These are phyloP conservation scores for Sebastes kiyomatsui DNA, from an alignment of 2,797 vertebrate species.

Conservation along the genomic window DNA sequence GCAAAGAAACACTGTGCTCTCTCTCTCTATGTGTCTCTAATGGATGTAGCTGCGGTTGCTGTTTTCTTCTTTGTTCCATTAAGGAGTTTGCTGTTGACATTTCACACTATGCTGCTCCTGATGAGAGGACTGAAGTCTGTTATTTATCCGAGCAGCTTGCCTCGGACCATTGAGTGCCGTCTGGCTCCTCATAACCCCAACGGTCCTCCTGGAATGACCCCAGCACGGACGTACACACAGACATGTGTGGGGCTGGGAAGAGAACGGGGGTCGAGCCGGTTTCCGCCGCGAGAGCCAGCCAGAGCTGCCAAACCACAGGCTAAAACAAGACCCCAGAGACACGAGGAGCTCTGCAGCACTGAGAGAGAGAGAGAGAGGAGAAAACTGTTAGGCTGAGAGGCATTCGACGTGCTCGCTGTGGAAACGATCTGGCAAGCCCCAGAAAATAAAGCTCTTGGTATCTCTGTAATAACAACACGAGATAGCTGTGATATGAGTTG, in stretches of 20 bases:
- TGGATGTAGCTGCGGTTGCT: slow-evolving; percentile 54
- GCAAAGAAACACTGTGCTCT: slow-evolving; percentile 48
- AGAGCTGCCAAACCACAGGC: slow-evolving; percentile 71
- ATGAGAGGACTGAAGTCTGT: slow-evolving; percentile 59
- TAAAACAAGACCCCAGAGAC: slow-evolving; percentile 75
- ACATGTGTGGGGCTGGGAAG: slow-evolving; percentile 51
- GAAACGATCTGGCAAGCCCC: slow-evolving; percentile 54
- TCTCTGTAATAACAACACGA: slow-evolving; percentile 50
- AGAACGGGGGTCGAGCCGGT: slow-evolving; percentile 11
- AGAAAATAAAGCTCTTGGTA: slow-evolving; percentile 48
- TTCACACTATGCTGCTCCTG: slow-evolving; percentile 60
- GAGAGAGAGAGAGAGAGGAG: slow-evolving; percentile 29
- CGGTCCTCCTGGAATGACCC: slow-evolving; percentile 67
- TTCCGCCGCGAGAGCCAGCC: slow-evolving; percentile 47
- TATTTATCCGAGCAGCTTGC: slow-evolving; percentile 69
- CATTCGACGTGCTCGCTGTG: slow-evolving; percentile 36
- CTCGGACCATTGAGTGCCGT: slow-evolving; percentile 63
- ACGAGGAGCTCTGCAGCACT: slow-evolving; percentile 41
- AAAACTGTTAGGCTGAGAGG: slow-evolving; percentile 49
- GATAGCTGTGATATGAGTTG: slow-evolving; percentile 51
- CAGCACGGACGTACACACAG: slow-evolving; percentile 57
- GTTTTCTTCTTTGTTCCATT: slow-evolving; percentile 41
- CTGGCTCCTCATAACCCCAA: slow-evolving; percentile 58
- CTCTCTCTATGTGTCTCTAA: slow-evolving; percentile 36
- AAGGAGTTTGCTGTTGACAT: slow-evolving; percentile 65